Conservation (phyloP, 1,140 invertebrate genomes). For the Lasioglossum baleicum region DNA sequence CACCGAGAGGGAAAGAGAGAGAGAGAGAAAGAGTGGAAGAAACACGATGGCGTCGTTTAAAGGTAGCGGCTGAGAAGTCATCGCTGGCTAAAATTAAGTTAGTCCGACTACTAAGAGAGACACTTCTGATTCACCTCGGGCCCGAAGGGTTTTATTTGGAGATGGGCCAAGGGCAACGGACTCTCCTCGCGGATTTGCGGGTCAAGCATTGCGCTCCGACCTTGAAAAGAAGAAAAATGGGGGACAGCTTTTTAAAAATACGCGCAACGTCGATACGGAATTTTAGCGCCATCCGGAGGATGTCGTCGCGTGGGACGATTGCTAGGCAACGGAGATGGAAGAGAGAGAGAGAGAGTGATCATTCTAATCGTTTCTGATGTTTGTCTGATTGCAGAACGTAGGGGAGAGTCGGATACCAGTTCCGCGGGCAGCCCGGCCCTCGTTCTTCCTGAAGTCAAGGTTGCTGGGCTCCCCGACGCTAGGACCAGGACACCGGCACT, state of each 20-base stretch:
- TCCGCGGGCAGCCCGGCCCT: slow-evolving; percentile 70
- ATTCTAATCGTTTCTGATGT: background rate
- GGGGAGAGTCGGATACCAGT: slow-evolving; percentile 74
- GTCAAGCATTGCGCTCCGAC: slow-evolving; percentile 27
- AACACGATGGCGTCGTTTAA: background rate
- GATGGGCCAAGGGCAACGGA: slow-evolving; percentile 66
- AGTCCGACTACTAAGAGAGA: slow-evolving; percentile 50
- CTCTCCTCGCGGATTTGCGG: slow-evolving; percentile 33
- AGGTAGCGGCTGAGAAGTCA: slow-evolving; percentile 17
- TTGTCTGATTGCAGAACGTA: slow-evolving; percentile 66
- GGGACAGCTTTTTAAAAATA: background rate
- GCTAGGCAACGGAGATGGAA: too few species aligned
- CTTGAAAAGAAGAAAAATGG: slow-evolving; percentile 37
- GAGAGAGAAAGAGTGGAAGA: too few species aligned
- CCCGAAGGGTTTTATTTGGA: slow-evolving; percentile 62
- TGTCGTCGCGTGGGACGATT: too few species aligned
- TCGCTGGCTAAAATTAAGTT: slow-evolving; percentile 62
- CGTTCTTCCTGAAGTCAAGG: slow-evolving; percentile 71
- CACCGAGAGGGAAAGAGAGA: too few species aligned
- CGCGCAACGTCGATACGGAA: background rate
- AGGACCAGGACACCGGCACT: slow-evolving; percentile 54
- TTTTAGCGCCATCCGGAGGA: too few species aligned
- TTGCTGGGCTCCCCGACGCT: slow-evolving; percentile 60
- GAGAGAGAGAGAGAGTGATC: too few species aligned
- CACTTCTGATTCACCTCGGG: slow-evolving; percentile 59